phyloP scores from a whole-genome alignment of 1,140 invertebrate genomes.

The Macrotrachela quadricornifera region DNA sequence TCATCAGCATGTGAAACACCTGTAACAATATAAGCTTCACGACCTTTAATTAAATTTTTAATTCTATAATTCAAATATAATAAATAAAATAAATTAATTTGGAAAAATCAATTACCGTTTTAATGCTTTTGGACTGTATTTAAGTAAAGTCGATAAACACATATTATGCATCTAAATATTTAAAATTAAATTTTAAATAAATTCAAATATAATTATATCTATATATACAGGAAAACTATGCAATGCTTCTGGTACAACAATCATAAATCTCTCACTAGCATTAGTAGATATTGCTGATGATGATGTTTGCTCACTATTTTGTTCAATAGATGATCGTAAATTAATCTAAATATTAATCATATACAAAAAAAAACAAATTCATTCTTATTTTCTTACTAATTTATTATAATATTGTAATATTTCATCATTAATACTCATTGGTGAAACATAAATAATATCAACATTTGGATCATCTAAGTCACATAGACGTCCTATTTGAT shows the following conservation, averaged over 20 bases:
- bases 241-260: conserved; percentile 28
- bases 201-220: not conserved
- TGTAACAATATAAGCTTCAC: conserved; percentile 27
- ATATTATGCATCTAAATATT: conserved; percentile 23
- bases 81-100: not conserved
- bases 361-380: conserved; percentile 14
- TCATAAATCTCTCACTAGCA: conserved; percentile 23
- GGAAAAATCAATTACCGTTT: conserved; percentile 10
- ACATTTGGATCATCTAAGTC: conserved; percentile 28
- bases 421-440: conserved; percentile 28
- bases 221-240: conserved; percentile 27
- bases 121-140: conserved; percentile 25
- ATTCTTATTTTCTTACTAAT: conserved; percentile 25
- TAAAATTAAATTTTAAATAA: not conserved
- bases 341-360: too few species aligned
- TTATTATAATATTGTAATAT: conserved; percentile 29
- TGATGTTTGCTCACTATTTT: too few species aligned
- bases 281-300: conserved; percentile 17
- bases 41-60: conserved; percentile 22
- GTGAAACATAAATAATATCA: conserved; percentile 29
- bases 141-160: conserved; percentile 26
- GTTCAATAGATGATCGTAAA: too few species aligned
- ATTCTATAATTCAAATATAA: conserved; percentile 10
- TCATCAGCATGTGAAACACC: conserved; percentile 26
- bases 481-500: conserved; percentile 27